A percentile compares a stretch with the other conserved stretches of the same genome.
These are phyloP conservation scores for Coenonympha arcania DNA, from an alignment of 2,888 invertebrate genomes.

Conservation along the genomic window DNA sequence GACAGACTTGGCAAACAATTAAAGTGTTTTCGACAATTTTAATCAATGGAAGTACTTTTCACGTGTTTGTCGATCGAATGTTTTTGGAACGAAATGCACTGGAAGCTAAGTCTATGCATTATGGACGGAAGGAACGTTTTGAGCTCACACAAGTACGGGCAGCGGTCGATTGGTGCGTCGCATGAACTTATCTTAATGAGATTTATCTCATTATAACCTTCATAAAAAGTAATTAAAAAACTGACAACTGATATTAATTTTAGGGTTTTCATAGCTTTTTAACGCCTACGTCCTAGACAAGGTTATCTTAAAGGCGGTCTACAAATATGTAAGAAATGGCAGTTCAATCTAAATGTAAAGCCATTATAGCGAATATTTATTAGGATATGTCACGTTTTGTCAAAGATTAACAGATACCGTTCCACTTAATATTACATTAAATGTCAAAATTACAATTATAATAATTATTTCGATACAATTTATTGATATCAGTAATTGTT, in stretches of 20 bases:
- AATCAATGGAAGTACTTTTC: no score
- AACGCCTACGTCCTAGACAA: neutral
- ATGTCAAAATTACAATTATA: neutral
- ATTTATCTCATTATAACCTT: neutral
- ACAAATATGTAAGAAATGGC: slow-evolving; percentile 1
- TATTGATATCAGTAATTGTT: neutral
- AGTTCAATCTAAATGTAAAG: neutral
- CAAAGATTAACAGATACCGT: neutral
- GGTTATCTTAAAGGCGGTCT: neutral
- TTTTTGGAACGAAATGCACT: slow-evolving; percentile 45
- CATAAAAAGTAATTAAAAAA: neutral
- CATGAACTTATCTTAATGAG: slow-evolving; percentile 2
- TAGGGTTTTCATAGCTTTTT: neutral
- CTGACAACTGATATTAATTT: neutral
- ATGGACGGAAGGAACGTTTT: slow-evolving; percentile 70
- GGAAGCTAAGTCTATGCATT: slow-evolving; percentile 58
- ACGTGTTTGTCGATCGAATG: slow-evolving; percentile 19
- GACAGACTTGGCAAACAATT: no score
- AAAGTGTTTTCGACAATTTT: no score
- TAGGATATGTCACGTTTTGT: slow-evolving; percentile 1
- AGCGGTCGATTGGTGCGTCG: slow-evolving; percentile 41
- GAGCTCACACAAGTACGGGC: slow-evolving; percentile 51
- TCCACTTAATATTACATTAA: neutral
- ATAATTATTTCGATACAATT: neutral
- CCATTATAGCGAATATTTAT: neutral